phyloP scores from a whole-genome alignment of 2,888 invertebrate genomes.

The Portevinia maculata region DNA sequence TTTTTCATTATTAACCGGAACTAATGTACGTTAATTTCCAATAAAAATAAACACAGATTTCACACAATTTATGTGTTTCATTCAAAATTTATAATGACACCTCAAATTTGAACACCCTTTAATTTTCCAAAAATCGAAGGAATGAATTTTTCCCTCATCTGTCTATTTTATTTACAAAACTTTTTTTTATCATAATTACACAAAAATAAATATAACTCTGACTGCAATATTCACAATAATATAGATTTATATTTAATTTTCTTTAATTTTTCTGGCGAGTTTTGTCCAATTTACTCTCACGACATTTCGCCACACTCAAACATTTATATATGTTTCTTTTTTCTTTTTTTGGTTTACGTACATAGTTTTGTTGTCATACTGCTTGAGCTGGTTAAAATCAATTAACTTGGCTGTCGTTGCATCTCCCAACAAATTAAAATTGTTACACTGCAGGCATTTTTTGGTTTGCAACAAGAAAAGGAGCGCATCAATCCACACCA shows the following conservation, averaged over 20 bases:
- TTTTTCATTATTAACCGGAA: no score
- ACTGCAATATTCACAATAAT: constrained; percentile 13
- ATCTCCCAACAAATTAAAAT: constrained; percentile 47
- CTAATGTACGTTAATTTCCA: no score
- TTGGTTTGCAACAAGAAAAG: background rate
- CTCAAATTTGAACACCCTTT: no score
- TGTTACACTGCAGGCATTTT: constrained; percentile 6
- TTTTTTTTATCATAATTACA: background rate
- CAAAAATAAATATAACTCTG: constrained; percentile 38
- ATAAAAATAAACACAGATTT: no score
- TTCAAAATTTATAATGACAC: no score
- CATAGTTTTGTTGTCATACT: constrained; percentile 41
- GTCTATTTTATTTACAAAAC: background rate
- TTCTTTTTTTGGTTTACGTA: constrained; percentile 1
- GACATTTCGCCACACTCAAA: constrained; percentile 42
- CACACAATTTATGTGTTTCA: no score
- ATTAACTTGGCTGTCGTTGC: constrained; percentile 51
- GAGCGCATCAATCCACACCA: background rate
- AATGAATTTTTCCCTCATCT: background rate
- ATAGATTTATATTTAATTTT: constrained; percentile 67
- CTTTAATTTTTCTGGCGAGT: constrained; percentile 52
- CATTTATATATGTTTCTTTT: constrained; percentile 7
- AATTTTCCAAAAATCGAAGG: no score
- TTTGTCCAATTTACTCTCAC: constrained; percentile 29
- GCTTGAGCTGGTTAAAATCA: constrained; percentile 50